These are phyloP conservation scores for Plutomurus gul DNA, from an alignment of 1,140 invertebrate species.

Conservation along the genomic window DNA sequence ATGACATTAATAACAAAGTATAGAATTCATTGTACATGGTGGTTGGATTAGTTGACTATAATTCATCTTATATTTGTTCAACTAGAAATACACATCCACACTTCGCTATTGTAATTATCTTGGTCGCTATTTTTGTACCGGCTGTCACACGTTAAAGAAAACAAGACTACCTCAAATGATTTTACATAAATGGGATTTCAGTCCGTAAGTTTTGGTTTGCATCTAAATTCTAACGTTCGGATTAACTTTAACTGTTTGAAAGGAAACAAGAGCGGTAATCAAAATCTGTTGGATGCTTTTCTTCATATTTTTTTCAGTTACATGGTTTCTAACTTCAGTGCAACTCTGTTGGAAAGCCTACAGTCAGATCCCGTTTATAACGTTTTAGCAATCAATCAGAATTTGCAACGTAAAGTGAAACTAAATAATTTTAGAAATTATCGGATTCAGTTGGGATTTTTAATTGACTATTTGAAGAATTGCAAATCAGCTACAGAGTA, in stretches of 20 bases:
- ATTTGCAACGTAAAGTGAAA: conserved; percentile 67
- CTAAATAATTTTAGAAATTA: conserved; percentile 67
- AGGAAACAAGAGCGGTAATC: too few relatives aligned
- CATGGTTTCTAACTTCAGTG: conserved; percentile 80
- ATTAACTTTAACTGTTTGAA: too few relatives aligned
- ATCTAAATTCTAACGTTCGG: too few relatives aligned
- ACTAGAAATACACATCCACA: conserved; percentile 70
- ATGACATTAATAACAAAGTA: too few relatives aligned
- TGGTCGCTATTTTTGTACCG: conserved; percentile 85
- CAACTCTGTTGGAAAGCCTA: conserved; percentile 76
- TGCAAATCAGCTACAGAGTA: conserved; percentile 65
- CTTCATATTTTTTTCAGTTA: conserved; percentile 62
- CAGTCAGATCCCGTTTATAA: conserved; percentile 77
- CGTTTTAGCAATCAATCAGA: conserved; percentile 71
- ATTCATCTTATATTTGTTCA: too few relatives aligned
- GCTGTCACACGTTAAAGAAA: conserved; percentile 79
- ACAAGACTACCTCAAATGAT: conserved; percentile 78
- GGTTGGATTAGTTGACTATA: too few relatives aligned
- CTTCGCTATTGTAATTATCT: conserved; percentile 84
- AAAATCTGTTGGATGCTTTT: neutral
- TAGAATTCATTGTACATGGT: too few relatives aligned
- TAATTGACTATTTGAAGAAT: conserved; percentile 70
- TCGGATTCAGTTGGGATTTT: conserved; percentile 68
- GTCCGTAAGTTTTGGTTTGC: conserved; percentile 63
- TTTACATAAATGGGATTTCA: conserved; percentile 75